These are phyloP conservation scores for Phalanger gymnotis DNA, from an alignment of 2,797 vertebrate species.

Conservation along the genomic window DNA sequence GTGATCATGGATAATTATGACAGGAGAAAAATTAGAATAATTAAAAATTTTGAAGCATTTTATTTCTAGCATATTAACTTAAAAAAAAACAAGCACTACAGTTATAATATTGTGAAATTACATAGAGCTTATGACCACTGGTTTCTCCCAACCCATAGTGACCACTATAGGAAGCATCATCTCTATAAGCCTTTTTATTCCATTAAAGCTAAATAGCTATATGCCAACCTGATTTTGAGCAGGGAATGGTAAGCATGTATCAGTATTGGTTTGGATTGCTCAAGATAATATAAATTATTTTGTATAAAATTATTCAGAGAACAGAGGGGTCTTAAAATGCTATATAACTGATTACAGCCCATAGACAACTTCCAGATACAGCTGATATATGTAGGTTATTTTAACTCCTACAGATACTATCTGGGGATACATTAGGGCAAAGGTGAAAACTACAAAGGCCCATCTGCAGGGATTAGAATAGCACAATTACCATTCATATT, in stretches of 20 bases:
- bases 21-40: not conserved
- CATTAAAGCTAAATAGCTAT: not conserved
- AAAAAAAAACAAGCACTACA: not conserved
- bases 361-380: constrained; percentile 13
- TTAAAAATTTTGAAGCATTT: not conserved
- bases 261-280: not conserved
- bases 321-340: not conserved
- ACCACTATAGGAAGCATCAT: not conserved
- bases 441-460: constrained; percentile 52
- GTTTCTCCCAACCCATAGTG: not conserved
- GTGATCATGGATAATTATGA: not conserved
- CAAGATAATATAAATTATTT: not conserved
- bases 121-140: not conserved
- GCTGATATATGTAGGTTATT: constrained; percentile 42
- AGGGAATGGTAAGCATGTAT: not conserved
- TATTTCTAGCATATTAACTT: not conserved
- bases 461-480: not conserved
- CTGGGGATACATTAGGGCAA: not conserved
- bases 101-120: not conserved
- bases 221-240: not conserved
- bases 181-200: not conserved
- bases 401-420: not conserved
- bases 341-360: not conserved
- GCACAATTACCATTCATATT: constrained; percentile 3
- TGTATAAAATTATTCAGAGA: not conserved